phyloP scores from a whole-genome alignment of 2,797 vertebrate genomes.

The Brachyalestes nurse region DNA sequence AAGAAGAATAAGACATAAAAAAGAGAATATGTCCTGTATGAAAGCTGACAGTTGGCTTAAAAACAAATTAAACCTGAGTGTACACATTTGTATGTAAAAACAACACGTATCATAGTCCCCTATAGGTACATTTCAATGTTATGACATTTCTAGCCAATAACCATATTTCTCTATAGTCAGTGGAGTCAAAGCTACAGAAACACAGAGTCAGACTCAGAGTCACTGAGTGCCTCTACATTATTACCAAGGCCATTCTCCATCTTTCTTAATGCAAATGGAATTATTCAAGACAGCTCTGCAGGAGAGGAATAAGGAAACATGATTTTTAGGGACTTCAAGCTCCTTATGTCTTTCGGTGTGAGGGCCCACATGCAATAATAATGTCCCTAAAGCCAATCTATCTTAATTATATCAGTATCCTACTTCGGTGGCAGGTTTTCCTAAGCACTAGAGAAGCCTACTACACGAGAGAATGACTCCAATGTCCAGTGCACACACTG shows the following conservation, averaged over 20 bases:
- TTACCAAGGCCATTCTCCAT: neutral
- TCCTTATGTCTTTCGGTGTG: conserved; percentile 26
- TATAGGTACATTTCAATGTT: neutral
- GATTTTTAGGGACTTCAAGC: conserved; percentile 22
- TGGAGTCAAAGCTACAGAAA: conserved; percentile 5
- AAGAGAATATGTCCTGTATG: too few relatives aligned
- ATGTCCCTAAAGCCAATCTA: conserved; percentile 53
- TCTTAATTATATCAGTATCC: conserved; percentile 66
- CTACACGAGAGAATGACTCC: conserved; percentile 44
- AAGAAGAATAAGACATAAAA: too few relatives aligned
- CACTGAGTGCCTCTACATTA: neutral
- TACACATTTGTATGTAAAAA: too few relatives aligned
- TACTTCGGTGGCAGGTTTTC: conserved; percentile 46
- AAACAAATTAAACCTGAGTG: too few relatives aligned
- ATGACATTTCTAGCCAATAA: neutral
- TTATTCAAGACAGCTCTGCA: conserved; percentile 29
- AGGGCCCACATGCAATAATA: conserved; percentile 44
- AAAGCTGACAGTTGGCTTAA: too few relatives aligned
- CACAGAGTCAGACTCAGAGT: neutral
- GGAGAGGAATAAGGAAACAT: conserved; percentile 4
- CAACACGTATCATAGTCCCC: too few relatives aligned
- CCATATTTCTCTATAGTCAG: neutral
- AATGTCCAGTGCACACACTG: conserved; percentile 23
- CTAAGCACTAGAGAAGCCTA: conserved; percentile 12
- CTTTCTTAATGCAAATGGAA: conserved; percentile 26